Percentiles rank a stretch among this genome's conserved stretches.
These are phyloP conservation scores for Malachius bipustulatus DNA, from an alignment of 2,888 invertebrate genomes.

Conservation along the genomic window DNA sequence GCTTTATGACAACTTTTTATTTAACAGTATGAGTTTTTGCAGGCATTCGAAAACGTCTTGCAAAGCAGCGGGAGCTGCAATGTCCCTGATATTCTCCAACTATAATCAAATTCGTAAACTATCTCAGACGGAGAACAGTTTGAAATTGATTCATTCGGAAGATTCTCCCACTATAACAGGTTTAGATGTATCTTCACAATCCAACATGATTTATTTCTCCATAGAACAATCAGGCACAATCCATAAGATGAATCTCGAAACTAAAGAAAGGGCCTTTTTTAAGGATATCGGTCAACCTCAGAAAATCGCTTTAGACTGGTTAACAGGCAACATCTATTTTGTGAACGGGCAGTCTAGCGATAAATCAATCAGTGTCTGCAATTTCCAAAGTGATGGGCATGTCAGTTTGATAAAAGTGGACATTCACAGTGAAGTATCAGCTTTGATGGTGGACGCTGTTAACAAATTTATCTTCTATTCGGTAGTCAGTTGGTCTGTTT, in stretches of 20 bases:
- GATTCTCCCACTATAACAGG: constrained; percentile 41
- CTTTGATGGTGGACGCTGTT: constrained; percentile 52
- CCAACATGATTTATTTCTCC: constrained; percentile 40
- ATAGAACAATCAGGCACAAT: constrained; percentile 36
- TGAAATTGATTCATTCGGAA: constrained; percentile 35
- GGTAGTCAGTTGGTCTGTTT: constrained; percentile 35
- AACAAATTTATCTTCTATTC: constrained; percentile 49
- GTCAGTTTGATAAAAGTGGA: constrained; percentile 40
- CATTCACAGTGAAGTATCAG: constrained; percentile 40
- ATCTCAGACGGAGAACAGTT: constrained; percentile 29
- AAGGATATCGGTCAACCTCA: constrained; percentile 39
- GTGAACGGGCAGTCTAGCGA: constrained; percentile 32
- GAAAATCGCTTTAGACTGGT: constrained; percentile 61
- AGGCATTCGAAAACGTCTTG: constrained; percentile 52
- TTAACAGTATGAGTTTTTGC: constrained; percentile 19
- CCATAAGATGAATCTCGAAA: constrained; percentile 34
- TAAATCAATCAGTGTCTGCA: constrained; percentile 31
- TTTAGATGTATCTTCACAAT: constrained; percentile 40
- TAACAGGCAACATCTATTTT: constrained; percentile 59
- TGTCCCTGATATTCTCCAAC: constrained; percentile 43
- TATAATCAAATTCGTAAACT: constrained; percentile 46
- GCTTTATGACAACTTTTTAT: constrained; percentile 1
- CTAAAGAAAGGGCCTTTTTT: constrained; percentile 31
- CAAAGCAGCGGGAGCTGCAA: constrained; percentile 48
- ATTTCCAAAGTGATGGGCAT: constrained; percentile 28